Percentiles rank a stretch among this genome's conserved stretches.
These are phyloP conservation scores for Athalia circularis DNA, from an alignment of 2,888 invertebrate species.

Conservation along the genomic window DNA sequence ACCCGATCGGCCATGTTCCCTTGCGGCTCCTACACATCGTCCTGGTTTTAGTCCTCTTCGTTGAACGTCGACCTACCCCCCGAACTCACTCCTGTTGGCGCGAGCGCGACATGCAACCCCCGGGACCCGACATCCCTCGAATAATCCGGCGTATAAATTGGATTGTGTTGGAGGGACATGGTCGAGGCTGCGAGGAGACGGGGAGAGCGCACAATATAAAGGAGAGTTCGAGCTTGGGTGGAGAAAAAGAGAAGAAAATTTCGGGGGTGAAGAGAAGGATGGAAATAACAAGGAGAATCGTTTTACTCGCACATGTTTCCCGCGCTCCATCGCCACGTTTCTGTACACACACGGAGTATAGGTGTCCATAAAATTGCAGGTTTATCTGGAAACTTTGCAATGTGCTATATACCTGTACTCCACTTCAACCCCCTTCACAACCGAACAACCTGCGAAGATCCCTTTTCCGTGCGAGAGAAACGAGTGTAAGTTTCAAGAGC, in stretches of 20 bases:
- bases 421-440: not conserved
- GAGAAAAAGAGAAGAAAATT: not conserved
- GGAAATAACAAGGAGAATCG: conserved; percentile 54
- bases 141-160: conserved; percentile 73
- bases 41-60: conserved; percentile 21
- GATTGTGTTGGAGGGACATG: conserved; percentile 63
- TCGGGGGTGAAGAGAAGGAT: conserved; percentile 53
- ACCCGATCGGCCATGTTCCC: conserved; percentile 57
- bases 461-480: too few relatives aligned
- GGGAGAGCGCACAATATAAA: conserved; percentile 25
- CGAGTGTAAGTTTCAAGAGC: too few relatives aligned
- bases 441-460: too few relatives aligned
- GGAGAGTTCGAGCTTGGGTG: conserved; percentile 10
- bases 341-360: not conserved
- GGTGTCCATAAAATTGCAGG: conserved; percentile 23
- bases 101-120: conserved; percentile 47
- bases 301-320: conserved; percentile 33
- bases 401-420: not conserved
- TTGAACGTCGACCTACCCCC: conserved; percentile 9
- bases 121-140: conserved; percentile 55
- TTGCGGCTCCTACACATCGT: conserved; percentile 36
- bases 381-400: conserved; percentile 8
- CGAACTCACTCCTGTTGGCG: conserved; percentile 47
- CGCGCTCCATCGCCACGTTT: conserved; percentile 13
- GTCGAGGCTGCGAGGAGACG: too few relatives aligned